These are phyloP conservation scores for Arenaria interpres DNA, from an alignment of 2,113 vertebrate genomes.

Conservation along the genomic window DNA sequence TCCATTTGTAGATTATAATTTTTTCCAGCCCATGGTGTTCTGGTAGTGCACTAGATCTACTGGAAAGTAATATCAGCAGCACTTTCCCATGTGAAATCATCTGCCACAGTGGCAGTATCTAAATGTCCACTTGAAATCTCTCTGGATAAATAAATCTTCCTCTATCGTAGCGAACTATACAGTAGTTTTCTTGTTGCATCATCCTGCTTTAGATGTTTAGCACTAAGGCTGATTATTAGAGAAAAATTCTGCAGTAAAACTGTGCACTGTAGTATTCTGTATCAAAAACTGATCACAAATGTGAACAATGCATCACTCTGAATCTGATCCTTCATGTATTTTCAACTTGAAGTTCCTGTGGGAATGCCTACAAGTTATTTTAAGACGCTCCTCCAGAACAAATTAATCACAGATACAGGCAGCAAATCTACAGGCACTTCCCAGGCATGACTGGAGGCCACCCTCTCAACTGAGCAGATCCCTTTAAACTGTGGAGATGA, in stretches of 20 bases:
- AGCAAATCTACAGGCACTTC: slow-evolving; percentile 29
- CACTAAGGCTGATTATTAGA: background rate
- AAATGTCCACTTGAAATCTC: slow-evolving; percentile 43
- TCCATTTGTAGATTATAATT: slow-evolving; percentile 68
- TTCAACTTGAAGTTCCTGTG: slow-evolving; percentile 50
- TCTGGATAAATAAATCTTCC: slow-evolving; percentile 30
- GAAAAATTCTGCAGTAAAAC: background rate
- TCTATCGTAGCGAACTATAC: background rate
- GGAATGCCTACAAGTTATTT: slow-evolving; percentile 56
- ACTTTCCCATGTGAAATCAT: slow-evolving; percentile 45
- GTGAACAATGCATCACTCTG: background rate
- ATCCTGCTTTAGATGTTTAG: background rate
- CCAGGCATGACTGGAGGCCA: slow-evolving; percentile 18
- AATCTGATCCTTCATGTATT: slow-evolving; percentile 25
- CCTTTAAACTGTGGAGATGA: background rate
- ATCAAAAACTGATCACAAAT: slow-evolving; percentile 35
- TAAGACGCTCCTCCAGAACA: slow-evolving; percentile 27
- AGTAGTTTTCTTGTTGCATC: slow-evolving; percentile 5
- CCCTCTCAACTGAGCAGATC: background rate
- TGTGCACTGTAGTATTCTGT: background rate
- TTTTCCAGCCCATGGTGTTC: slow-evolving; percentile 59
- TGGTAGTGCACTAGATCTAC: slow-evolving; percentile 13
- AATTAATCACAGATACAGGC: slow-evolving; percentile 58
- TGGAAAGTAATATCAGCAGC: slow-evolving; percentile 33
- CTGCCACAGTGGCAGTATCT: slow-evolving; percentile 41